Base-by-base conservation (phyloP, 2,113 vertebrate species). In the Corydoras sp. region DNA sequence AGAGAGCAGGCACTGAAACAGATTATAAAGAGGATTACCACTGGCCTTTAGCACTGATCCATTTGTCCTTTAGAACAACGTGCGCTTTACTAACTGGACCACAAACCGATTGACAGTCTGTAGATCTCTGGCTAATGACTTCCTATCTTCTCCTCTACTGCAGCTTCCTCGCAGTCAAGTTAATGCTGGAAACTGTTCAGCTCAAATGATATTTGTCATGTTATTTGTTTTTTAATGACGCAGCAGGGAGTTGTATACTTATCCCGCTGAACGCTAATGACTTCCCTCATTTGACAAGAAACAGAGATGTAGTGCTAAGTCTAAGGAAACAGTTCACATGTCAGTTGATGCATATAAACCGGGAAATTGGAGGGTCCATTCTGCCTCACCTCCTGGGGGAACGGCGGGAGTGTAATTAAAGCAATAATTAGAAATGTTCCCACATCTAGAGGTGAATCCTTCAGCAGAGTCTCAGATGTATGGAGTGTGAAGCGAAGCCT, bases 321-420 rank as follows among this genome's bases (percentile, higher is more conserved):
- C 64, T 62, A 50, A 43, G 58, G 13, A 58, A 31, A 50, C 56
- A 56, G 62, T 35, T 50, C 48, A 49, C 12, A 55, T 73, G 48
- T 71, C 59, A 55, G 72, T 70, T 60, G 64, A 56, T 73, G 15
- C 61, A 35, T 43, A 65, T 62, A 60, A 62, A 58, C 30, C 58
- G 31, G 58, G 69, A 79, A 31, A 29, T 13, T 9, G 9, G 15
- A 69, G 53, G 15, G 58, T 58, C 62, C 32, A 14, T 67, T 74
- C 69, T 67, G 58, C 65, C 58, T 58, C 59, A 13, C 58, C 56
- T 50, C 71, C 73, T 62, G 80, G 74, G 50, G 69, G 70, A 83
- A 75, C 65, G 67, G 73, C 73, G 73, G 85, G 82, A 87, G 89
- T 86, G 80, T 87, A 83, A 89, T 89, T 88, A 83, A 69, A 11